Evolutionary conservation across 1,140 invertebrate genomes (phyloP).

Genomic region (Platyscapa corneri): DNA sequence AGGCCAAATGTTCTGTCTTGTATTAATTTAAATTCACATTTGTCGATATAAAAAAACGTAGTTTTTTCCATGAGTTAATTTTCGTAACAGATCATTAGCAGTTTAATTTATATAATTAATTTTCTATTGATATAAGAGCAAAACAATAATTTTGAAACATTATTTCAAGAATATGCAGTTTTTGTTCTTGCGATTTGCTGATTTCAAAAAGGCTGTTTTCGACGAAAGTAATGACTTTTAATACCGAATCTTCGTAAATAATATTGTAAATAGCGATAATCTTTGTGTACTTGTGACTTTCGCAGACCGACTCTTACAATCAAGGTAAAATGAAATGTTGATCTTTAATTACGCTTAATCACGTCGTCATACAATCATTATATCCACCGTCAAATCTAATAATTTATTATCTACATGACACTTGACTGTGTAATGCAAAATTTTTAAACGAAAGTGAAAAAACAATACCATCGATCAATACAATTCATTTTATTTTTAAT

Average conservation of each 20-base stretch:
- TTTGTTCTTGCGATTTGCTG: not conserved
- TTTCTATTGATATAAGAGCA: not conserved
- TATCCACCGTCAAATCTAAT: slow-evolving; percentile 1
- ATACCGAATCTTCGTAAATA: not conserved
- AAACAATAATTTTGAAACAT: not conserved
- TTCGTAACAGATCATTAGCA: not conserved
- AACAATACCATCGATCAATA: slow-evolving; percentile 1
- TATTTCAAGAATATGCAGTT: not conserved
- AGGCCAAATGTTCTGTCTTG: not conserved
- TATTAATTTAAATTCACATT: not conserved
- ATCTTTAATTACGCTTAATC: slow-evolving; percentile 15
- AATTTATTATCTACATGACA: slow-evolving; percentile 10
- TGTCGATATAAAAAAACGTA: not conserved
- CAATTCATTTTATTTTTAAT: slow-evolving; percentile 31
- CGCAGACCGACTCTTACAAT: slow-evolving; percentile 16
- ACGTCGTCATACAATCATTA: slow-evolving; percentile 30
- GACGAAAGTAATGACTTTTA: not conserved
- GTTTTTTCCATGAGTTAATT: not conserved
- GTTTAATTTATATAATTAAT: not conserved
- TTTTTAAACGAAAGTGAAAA: not conserved
- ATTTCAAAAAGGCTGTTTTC: not conserved
- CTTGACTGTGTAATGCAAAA: slow-evolving; percentile 9
- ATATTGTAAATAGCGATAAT: slow-evolving; percentile 3
- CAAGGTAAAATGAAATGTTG: slow-evolving; percentile 44
- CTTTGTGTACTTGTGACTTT: slow-evolving; percentile 11